A percentile compares a stretch with the other conserved stretches of the same genome.
Evolutionary conservation across 1,140 invertebrate genomes (phyloP).

Genomic region (Charaxes varanes): DNA sequence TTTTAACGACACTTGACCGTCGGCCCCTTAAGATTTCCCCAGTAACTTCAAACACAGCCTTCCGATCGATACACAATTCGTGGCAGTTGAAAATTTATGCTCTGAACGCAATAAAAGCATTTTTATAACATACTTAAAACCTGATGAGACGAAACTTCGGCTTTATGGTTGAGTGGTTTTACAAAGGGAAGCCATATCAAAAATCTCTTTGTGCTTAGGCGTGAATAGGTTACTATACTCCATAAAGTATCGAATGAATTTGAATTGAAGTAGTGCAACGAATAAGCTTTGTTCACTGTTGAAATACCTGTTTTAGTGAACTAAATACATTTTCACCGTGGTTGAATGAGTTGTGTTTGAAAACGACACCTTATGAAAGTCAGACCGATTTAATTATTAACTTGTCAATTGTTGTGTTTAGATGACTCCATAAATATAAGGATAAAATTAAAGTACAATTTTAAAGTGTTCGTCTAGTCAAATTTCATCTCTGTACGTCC

Average conservation of each 20-base stretch:
- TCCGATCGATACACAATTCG: conserved; percentile 39
- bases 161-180: conserved; percentile 32
- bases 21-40: conserved; percentile 23
- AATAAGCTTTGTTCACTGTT: not conserved
- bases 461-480: no score
- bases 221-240: not conserved
- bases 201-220: conserved; percentile 5
- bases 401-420: no score
- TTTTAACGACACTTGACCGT: conserved; percentile 17
- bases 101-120: conserved; percentile 44
- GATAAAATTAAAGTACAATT: no score
- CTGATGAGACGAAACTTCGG: conserved; percentile 36
- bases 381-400: no score
- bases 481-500: no score
- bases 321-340: not conserved
- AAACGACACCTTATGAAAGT: no score
- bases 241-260: not conserved
- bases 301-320: not conserved
- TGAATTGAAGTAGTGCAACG: not conserved
- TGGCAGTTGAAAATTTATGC: conserved; percentile 41
- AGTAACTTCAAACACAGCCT: conserved; percentile 11
- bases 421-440: no score
- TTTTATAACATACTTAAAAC: conserved; percentile 44
- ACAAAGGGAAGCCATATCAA: conserved; percentile 22
- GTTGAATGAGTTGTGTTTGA: no score